Conservation (phyloP, 2,888 invertebrate genomes). For the Hypercompe scribonia region DNA sequence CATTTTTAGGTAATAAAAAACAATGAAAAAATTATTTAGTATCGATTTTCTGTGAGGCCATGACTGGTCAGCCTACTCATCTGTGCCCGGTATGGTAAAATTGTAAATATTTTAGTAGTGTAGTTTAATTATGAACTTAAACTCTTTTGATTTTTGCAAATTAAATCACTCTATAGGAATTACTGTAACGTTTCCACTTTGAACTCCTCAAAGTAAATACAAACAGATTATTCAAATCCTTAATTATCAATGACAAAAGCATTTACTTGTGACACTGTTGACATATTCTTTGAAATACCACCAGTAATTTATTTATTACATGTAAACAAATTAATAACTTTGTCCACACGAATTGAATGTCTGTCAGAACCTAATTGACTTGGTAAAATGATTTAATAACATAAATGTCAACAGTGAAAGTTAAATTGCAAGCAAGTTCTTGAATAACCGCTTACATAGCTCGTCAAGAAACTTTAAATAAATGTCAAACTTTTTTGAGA, state of each 20-base stretch:
- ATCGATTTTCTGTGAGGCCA: too few relatives aligned
- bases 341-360: not conserved
- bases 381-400: not conserved
- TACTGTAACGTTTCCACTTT: too few relatives aligned
- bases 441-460: not conserved
- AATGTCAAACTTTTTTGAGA: not conserved
- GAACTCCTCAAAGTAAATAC: too few relatives aligned
- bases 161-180: too few relatives aligned
- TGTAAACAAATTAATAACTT: slow-evolving; percentile 2
- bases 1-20: too few relatives aligned
- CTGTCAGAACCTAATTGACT: not conserved
- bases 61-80: too few relatives aligned
- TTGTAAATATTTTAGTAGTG: too few relatives aligned
- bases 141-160: too few relatives aligned
- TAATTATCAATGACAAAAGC: not conserved
- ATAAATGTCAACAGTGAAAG: slow-evolving; percentile 4
- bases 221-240: too few relatives aligned
- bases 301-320: not conserved
- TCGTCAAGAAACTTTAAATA: not conserved
- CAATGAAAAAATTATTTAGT: too few relatives aligned
- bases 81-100: too few relatives aligned
- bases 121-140: too few relatives aligned
- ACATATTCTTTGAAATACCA: not conserved
- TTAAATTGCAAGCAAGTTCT: not conserved
- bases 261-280: not conserved